These are phyloP conservation scores for Micrastur ruficollis DNA, from an alignment of 2,797 vertebrate genomes.

Conservation along the genomic window DNA sequence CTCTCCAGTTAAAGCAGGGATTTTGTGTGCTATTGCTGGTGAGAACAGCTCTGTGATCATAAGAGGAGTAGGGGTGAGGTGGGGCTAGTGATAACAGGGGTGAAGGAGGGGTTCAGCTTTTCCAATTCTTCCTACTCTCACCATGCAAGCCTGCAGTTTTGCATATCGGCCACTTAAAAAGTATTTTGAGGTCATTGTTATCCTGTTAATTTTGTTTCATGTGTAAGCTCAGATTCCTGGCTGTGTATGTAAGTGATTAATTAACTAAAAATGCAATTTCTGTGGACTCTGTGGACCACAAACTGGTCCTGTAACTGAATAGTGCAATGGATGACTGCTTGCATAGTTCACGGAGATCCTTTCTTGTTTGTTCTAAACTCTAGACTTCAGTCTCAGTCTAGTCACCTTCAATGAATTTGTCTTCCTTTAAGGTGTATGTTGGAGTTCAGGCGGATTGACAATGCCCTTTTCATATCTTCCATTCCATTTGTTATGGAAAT, in stretches of 20 bases:
- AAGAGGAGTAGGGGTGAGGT: background rate
- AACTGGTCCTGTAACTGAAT: background rate
- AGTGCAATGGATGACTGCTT: background rate
- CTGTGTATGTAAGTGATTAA: background rate
- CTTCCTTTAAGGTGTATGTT: background rate
- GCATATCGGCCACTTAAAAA: background rate
- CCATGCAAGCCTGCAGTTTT: background rate
- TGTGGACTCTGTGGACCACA: background rate
- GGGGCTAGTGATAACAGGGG: no score
- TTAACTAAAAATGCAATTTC: background rate
- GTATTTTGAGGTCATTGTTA: background rate
- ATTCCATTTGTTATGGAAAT: slow-evolving; percentile 30
- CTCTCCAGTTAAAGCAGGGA: background rate
- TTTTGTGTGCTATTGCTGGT: background rate
- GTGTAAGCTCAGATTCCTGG: background rate
- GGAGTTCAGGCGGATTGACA: background rate
- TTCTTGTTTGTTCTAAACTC: background rate
- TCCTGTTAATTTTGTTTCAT: background rate
- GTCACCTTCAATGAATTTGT: background rate
- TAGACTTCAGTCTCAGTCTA: background rate
- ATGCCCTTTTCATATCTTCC: background rate
- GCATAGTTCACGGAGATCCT: background rate
- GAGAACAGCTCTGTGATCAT: background rate
- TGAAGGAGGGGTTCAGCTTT: background rate
- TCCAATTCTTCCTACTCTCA: background rate